Base-by-base conservation (phyloP, 2,113 vertebrate genomes). In the Pampusana beccarii region DNA sequence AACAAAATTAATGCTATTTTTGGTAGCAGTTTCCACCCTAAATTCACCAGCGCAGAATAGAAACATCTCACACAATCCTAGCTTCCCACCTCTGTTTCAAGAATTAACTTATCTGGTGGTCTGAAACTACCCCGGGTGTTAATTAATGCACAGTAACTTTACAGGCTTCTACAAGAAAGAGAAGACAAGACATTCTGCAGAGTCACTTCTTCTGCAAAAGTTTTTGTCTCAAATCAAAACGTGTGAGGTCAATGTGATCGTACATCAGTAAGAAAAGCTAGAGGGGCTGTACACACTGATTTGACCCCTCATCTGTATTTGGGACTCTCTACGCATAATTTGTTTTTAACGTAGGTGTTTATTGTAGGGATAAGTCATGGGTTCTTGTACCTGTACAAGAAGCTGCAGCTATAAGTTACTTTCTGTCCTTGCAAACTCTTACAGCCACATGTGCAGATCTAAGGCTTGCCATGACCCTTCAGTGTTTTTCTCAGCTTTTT, bases 1-100 rank as follows among this genome's bases (percentile, higher is more conserved):
- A 84, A 85, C 29, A 93, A 91, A 91, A 88, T 29, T 51, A 23
- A 62, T 40, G 28, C 66, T 87, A 58, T 90, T 91, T 95, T 92
- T n/a, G 74, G 71, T 14, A 77, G 79, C 33, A 88, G 40, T 64
- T 92, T 95, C 64, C 51, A 93, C 56, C 26, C 67, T 62, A 50
- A 84, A 92, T 94, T 94, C 42, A 70, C 34, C 60, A 78, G 36
- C 14, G 12, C 16, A 64, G 53, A 44, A 58, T 1, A 82, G 69
- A 73, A 92, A 46, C 34, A 71, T 56, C 56, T 73, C 75, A 73
- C 72, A 78, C 36, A 80, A 66, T 51, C 69, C 42, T 17, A 51
- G 38, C 64, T 84, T 92, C 72, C 29, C 82, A 92, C 7, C 61
- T 81, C 51, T 21, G 11, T 51, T 65, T 85, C 80, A 65, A 50